Evolutionary conservation across 2,888 invertebrate genomes (phyloP), one percentile per base, ranked within the genome.

Genomic region (Embidobia sp.): DNA sequence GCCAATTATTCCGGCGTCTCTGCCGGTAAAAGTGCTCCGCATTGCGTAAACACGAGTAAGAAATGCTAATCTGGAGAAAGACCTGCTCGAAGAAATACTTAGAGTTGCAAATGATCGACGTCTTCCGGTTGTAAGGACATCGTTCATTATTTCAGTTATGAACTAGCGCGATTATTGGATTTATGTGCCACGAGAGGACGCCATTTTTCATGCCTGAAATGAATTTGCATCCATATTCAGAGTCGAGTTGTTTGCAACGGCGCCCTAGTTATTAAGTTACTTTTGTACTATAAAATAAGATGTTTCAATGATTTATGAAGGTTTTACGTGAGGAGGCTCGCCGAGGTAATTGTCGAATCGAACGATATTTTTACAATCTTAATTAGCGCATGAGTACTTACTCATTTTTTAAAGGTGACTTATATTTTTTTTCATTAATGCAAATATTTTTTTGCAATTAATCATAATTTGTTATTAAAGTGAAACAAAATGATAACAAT

Each of bases 1-100:
- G 51, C 31, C 48, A 63, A 63, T 66, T 44, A 66, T 35, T 49
- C 16, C 18, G 26, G 11, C 10, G 53, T 44, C 35, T 31, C 42
- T 22, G 19, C 22, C 11, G 16, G 27, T 35, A 66, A 46, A 46
- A 46, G 53, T 66, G 27, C 53, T 53, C 37, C 11, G 15, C 11
- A 55, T 66, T 66, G 53, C 64, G 53, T 53, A 66, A 63, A 51
- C 46, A 44, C 44, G 40, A 7, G 63, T 29, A 63, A 49, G 49
- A 63, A 63, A 49, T 22, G 8, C 29, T 18, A 31, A 22, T 26
- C 40, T 22, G 27, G 42, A 40, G 40, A 63, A 63, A 49, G 63
- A 49, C 13, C 15, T 37, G 48, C 26, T 11, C 22, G 29, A 19
- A 40, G 49, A 31, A 61, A 40, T 48, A 31, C 46, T 49, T 15